A percentile compares a stretch with the other conserved stretches of the same genome.
Conservation (phyloP, 1,140 invertebrate genomes). For the Dendroctonus valens region DNA sequence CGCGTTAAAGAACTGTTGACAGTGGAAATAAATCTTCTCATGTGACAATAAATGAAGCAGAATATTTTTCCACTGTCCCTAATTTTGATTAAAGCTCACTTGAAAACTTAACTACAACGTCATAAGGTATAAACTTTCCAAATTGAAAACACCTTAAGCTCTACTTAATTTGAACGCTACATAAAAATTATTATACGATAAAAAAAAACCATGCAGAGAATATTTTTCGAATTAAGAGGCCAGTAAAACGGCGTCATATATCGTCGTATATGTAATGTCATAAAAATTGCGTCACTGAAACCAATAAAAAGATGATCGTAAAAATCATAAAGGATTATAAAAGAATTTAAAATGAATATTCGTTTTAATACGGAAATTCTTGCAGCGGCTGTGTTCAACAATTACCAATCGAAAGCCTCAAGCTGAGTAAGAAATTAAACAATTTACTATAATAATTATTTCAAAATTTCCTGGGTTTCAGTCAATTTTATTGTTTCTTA, state of each 20-base stretch:
- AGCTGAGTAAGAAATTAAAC: too few species aligned
- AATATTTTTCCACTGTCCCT: too few species aligned
- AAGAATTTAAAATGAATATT: constrained; percentile 12
- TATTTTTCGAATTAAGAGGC: constrained; percentile 4
- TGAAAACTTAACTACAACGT: too few species aligned
- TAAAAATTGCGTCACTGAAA: constrained; percentile 12
- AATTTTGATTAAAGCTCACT: too few species aligned
- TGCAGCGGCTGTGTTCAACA: too few species aligned
- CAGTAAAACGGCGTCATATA: constrained; percentile 16
- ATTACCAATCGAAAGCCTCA: too few species aligned
- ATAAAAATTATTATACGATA: background rate
- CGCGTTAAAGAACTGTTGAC: background rate
- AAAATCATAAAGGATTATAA: constrained; percentile 17
- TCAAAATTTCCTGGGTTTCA: too few species aligned
- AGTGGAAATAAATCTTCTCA: background rate
- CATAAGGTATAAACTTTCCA: too few species aligned
- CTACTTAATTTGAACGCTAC: background rate
- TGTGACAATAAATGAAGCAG: too few species aligned
- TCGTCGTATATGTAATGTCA: constrained; percentile 12
- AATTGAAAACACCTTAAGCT: too few species aligned
- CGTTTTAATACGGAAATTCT: constrained; percentile 4
- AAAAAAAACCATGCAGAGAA: background rate
- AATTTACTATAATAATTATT: too few species aligned
- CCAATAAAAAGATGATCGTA: constrained; percentile 17
- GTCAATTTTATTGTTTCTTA: too few species aligned